Base-by-base conservation (phyloP, 2,888 invertebrate genomes). In the Abscondita cerata region DNA sequence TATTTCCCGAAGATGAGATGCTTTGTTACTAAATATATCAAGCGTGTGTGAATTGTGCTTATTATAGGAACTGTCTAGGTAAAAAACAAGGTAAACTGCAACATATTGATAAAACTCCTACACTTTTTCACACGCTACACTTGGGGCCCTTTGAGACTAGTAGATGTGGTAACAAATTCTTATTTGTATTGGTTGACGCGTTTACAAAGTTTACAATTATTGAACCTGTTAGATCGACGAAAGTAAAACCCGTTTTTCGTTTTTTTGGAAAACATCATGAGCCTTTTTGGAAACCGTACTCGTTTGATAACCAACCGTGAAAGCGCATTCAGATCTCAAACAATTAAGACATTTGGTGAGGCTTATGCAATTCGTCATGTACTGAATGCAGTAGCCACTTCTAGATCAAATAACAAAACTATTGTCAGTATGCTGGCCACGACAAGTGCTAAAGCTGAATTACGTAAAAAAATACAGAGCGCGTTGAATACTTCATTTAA, bases 241-340 rank as follows among this genome's bases (percentile, higher is more conserved):
- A 73, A 36, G n/a, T 16, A 70, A 68, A 58, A 33, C 56, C 52
- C 1, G 69, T 68, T 0, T 44, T 70, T 20, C 58, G 31, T n/a
- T 36, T 56, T n/a, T 2, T 16, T 70, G 5, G 8, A 55, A 16
- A 36, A 64, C 18, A n/a, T 71, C 3, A 52, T 71, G 20, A 59
- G 33, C 19, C 18, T 70, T 1, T 71, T 62, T 67, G 73, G 2
- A 68, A 62, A 16, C 72, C 75, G 5, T 5, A 53, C 15, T 1
- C 52, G 70, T 11, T 64, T 74, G 1, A 68, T 74, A 13, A 65
- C 58, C 2, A 73, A 74, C 33, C 50, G 67, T 9, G 74, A 73
- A 9, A 51, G 66, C 1, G 68, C 68, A 0, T 75, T 70, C 38
- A 73, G 71, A 0, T 64, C 69, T 5, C 52, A n/a, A n/a, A 31